These are phyloP conservation scores for Doryteuthis pealeii DNA, from an alignment of 1,140 invertebrate species.

Conservation along the genomic window DNA sequence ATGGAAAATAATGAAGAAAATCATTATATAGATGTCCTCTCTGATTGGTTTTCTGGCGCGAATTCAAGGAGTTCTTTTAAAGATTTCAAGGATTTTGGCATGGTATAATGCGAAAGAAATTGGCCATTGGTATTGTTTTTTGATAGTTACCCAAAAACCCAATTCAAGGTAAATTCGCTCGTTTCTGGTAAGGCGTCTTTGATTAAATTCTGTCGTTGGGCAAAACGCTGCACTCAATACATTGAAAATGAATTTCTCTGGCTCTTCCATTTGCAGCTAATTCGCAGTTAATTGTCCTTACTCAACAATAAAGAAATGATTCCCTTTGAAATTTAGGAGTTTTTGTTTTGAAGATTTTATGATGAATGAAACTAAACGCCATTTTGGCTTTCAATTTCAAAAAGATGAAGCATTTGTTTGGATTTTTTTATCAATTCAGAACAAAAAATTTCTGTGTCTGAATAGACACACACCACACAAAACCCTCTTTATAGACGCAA, in stretches of 20 bases:
- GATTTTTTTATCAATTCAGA: too few relatives aligned
- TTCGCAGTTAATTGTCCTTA: not conserved
- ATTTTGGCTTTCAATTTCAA: too few relatives aligned
- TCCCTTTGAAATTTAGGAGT: too few relatives aligned
- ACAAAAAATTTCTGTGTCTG: too few relatives aligned
- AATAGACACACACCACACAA: too few relatives aligned
- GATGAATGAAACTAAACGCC: too few relatives aligned
- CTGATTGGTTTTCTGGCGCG: not conserved
- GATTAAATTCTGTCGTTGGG: not conserved
- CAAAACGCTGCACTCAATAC: not conserved
- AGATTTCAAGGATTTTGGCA: not conserved
- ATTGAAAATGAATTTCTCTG: conserved; percentile 8
- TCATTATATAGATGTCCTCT: not conserved
- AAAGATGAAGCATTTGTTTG: too few relatives aligned
- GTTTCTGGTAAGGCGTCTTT: not conserved
- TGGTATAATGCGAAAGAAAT: not conserved
- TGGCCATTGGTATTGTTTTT: not conserved
- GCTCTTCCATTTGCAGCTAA: not conserved
- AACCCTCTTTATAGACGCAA: too few relatives aligned
- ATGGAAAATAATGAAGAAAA: not conserved
- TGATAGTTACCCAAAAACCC: not conserved
- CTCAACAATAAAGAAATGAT: too few relatives aligned
- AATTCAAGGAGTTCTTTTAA: not conserved
- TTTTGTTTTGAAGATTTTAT: too few relatives aligned
- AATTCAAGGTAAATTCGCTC: not conserved